Conservation (phyloP, 2,113 vertebrate species). For the Oncorhynchus kisutch region DNA sequence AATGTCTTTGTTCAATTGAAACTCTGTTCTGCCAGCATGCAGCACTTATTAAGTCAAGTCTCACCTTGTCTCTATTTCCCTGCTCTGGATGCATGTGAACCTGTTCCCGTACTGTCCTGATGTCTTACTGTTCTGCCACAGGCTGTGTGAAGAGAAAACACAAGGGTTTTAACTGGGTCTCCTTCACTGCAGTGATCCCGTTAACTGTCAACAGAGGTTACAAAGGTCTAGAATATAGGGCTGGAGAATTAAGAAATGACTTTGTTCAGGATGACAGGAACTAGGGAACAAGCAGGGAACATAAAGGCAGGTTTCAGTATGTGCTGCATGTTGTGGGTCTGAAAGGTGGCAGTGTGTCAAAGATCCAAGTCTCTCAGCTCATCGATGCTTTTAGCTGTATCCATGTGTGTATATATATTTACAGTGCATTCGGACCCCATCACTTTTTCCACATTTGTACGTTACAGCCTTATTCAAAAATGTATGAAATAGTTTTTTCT, state of each 20-base stretch:
- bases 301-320: constrained; percentile 6
- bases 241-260: constrained; percentile 16
- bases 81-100: constrained; percentile 77
- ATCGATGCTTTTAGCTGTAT: constrained; percentile 33
- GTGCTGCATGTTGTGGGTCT: constrained; percentile 1
- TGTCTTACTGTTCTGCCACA: constrained; percentile 70
- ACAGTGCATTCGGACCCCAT: too few species aligned
- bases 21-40: constrained; percentile 80
- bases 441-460: too few species aligned
- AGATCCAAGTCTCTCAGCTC: constrained; percentile 31
- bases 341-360: constrained; percentile 44
- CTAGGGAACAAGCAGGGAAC: neutral
- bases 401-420: neutral
- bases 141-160: constrained; percentile 18
- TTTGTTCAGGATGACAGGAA: constrained; percentile 21
- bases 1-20: constrained; percentile 71
- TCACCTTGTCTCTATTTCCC: constrained; percentile 63
- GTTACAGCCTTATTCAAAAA: too few species aligned
- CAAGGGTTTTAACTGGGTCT: constrained; percentile 45
- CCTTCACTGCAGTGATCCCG: constrained; percentile 75
- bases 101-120: constrained; percentile 68
- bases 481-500: too few species aligned
- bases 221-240: constrained; percentile 8
- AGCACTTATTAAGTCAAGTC: constrained; percentile 61
- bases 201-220: constrained; percentile 41